Conservation (phyloP, 2,113 vertebrate species). For the Daubentonia madagascariensis region DNA sequence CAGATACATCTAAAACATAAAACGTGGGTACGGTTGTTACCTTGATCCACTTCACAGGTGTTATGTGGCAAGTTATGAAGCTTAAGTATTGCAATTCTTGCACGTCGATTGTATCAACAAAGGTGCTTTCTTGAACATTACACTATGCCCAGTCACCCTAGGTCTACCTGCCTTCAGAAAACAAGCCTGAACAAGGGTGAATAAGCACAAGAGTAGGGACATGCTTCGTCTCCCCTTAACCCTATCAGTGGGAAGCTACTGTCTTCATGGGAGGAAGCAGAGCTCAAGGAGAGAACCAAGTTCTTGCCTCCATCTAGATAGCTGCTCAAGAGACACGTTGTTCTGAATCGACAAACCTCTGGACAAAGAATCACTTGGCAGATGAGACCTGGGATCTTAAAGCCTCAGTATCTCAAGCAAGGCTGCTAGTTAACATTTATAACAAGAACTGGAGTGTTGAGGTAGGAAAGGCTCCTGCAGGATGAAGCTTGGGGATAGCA, state of each 20-base stretch:
- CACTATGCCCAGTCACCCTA: too few species aligned
- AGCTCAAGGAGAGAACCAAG: not conserved
- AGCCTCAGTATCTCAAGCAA: not conserved
- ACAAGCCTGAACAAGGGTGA: not conserved
- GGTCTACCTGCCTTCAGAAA: not conserved
- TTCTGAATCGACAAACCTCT: too few species aligned
- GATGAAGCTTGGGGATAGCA: not conserved
- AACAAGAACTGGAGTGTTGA: not conserved
- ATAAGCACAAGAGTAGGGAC: not conserved
- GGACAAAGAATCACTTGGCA: not conserved
- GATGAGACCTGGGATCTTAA: not conserved
- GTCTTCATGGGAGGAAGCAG: not conserved
- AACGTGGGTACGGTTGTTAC: not conserved
- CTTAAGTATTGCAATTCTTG: not conserved
- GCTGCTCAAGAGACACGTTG: not conserved
- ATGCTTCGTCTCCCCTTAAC: not conserved
- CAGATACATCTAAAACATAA: not conserved
- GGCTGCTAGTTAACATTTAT: not conserved
- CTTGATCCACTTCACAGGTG: not conserved
- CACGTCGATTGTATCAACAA: not conserved
- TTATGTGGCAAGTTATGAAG: not conserved
- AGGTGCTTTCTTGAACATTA: not conserved
- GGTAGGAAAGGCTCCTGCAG: not conserved
- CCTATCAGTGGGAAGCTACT: not conserved
- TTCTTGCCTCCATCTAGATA: not conserved